A percentile compares a stretch with the other conserved stretches of the same genome.
These are phyloP conservation scores for Hirtodrosophila alboralis DNA, from an alignment of 2,888 invertebrate species.

Conservation along the genomic window DNA sequence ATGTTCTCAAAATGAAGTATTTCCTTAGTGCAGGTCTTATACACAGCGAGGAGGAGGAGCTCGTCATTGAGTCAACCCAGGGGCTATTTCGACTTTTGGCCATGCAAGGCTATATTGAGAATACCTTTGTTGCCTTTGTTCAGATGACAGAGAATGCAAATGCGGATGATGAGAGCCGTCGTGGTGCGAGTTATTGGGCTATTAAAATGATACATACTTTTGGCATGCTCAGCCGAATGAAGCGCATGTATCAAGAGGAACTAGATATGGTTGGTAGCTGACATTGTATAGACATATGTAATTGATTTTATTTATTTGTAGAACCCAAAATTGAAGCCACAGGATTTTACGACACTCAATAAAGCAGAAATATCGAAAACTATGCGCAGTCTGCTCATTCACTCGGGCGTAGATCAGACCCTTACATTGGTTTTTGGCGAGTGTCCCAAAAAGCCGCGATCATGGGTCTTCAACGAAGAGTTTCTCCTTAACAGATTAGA, in stretches of 20 bases:
- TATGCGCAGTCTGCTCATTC: constrained; percentile 64
- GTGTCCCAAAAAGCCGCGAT: constrained; percentile 73
- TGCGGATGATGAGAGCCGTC: constrained; percentile 50
- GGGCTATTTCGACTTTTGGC: constrained; percentile 80
- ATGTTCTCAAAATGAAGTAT: constrained; percentile 77
- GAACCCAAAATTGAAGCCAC: constrained; percentile 66
- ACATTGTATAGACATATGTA: background rate
- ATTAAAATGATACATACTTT: constrained; percentile 77
- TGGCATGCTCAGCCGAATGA: constrained; percentile 78
- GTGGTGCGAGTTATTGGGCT: constrained; percentile 83
- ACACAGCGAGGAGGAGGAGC: constrained; percentile 49
- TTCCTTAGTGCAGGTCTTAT: constrained; percentile 72
- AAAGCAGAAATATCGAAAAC: constrained; percentile 67
- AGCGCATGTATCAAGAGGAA: constrained; percentile 78
- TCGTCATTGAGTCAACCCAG: constrained; percentile 70
- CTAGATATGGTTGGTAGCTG: constrained; percentile 71
- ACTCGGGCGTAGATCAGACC: constrained; percentile 72
- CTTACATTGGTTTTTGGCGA: constrained; percentile 81
- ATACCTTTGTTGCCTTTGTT: constrained; percentile 77
- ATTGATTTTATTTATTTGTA: constrained; percentile 36
- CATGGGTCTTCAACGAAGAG: constrained; percentile 73
- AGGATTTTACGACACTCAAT: constrained; percentile 70
- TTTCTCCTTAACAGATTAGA: constrained; percentile 71
- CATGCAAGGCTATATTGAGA: constrained; percentile 77
- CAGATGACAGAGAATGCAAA: constrained; percentile 76